Evolutionary conservation across 2,113 vertebrate genomes (phyloP).

Genomic region (Prietella phreatophila): DNA sequence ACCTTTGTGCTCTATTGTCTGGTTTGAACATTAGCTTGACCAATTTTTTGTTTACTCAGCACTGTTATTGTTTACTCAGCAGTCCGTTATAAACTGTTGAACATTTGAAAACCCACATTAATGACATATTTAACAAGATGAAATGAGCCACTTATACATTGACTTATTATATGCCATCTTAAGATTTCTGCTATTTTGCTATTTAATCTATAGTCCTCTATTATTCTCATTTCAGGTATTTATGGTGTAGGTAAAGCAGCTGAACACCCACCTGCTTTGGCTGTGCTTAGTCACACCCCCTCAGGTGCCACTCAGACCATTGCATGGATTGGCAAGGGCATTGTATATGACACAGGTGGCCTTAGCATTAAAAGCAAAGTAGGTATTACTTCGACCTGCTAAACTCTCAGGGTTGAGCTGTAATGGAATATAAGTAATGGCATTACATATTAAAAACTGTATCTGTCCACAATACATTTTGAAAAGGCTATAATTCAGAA

Average conservation of each 20-base stretch:
- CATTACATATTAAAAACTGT: neutral
- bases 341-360: conserved; percentile 97
- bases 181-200: neutral
- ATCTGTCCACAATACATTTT: neutral
- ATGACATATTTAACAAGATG: neutral
- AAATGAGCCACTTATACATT: neutral
- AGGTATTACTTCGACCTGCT: conserved; percentile 4
- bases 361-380: conserved; percentile 99
- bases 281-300: conserved; percentile 89
- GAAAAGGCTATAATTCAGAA: neutral
- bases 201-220: neutral
- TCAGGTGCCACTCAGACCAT: conserved; percentile 95
- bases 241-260: conserved; percentile 97
- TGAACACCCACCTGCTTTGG: conserved; percentile 86
- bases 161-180: neutral
- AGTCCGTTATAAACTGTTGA: neutral
- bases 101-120: neutral
- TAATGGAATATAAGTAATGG: neutral
- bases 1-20: neutral
- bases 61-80: neutral
- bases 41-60: neutral
- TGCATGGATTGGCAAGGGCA: conserved; percentile 97
- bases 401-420: neutral
- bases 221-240: conserved; percentile 74
- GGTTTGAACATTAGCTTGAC: neutral